Evolutionary conservation across 2,113 vertebrate species (phyloP), one percentile per base, ranked within the genome.

Genomic region (Nannobrachium achirus): DNA sequence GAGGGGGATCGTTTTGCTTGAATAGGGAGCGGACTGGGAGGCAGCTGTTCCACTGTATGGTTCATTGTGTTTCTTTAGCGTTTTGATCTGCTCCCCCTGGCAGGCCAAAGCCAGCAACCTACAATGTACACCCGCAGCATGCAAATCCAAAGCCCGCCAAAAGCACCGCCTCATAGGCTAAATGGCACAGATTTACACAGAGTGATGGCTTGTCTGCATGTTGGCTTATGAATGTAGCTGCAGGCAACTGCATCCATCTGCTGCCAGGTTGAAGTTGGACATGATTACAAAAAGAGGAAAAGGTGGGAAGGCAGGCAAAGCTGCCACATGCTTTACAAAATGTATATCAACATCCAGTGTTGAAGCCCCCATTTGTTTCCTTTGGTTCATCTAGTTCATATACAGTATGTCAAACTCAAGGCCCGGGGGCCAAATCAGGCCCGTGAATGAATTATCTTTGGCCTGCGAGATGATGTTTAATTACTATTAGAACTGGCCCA

Each of bases 81-180:
- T 52, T 59, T 64, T 73, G 58, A 71, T 78, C 64, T 1, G 62
- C 52, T 64, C 15, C 40, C 67, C 56, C 73, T 57, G 59, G 70
- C 69, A 56, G 59, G 10, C 67, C 68, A 20, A 25, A 65, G 60
- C 41, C 25, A 1, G 44, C 66, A 79, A 53, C 60, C 61, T 73
- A 61, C 65, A 71, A 66, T 52, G n/a, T 16, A 70, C 72, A 77
- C 58, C 56, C 75, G 52, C 80, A 68, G 67, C 69, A 69, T 65
- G 66, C n/a, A n/a, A n/a, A n/a, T n/a, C n/a, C n/a, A n/a, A n/a
- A 71, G 73, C 71, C 53, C 56, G 64, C 75, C 58, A 38, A 56
- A 64, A 80, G 61, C 42, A 57, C 64, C 51, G 11, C 42, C 57
- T 65, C 25, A 10, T 44, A 73, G 40, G 71, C 62, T 49, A 55